These are phyloP conservation scores for Pseudolycoriella hygida DNA, from an alignment of 2,888 invertebrate species.

Conservation along the genomic window DNA sequence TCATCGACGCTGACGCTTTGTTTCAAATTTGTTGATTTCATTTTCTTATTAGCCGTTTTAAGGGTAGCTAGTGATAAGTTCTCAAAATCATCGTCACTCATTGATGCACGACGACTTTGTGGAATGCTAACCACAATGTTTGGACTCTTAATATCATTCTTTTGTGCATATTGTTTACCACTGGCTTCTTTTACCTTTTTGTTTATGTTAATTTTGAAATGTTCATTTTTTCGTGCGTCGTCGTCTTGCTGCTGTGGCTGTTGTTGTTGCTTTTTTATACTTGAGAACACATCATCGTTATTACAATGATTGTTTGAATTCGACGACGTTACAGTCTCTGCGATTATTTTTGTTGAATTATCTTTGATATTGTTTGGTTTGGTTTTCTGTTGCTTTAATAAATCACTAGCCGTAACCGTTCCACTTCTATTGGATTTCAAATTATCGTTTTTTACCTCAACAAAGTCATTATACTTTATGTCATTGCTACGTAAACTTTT, in stretches of 20 bases:
- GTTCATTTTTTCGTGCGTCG: background rate
- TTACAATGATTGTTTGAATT: background rate
- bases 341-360: too few relatives aligned
- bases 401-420: conserved; percentile 1
- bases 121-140: conserved; percentile 27
- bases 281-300: background rate
- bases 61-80: conserved; percentile 18
- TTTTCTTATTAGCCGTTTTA: conserved; percentile 18
- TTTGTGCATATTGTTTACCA: too few relatives aligned
- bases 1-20: background rate
- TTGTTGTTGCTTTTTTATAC: background rate
- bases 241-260: background rate
- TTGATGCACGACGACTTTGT: conserved; percentile 18
- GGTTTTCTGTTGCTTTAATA: background rate
- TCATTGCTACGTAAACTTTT: conserved; percentile 29
- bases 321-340: background rate
- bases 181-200: background rate
- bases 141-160: background rate
- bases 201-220: background rate
- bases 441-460: conserved; percentile 13
- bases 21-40: background rate
- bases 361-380: conserved; percentile 1
- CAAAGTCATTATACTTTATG: conserved; percentile 21
- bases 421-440: background rate
- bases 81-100: conserved; percentile 20